Conservation (phyloP, 2,888 invertebrate genomes). For the Diadromus collaris region DNA sequence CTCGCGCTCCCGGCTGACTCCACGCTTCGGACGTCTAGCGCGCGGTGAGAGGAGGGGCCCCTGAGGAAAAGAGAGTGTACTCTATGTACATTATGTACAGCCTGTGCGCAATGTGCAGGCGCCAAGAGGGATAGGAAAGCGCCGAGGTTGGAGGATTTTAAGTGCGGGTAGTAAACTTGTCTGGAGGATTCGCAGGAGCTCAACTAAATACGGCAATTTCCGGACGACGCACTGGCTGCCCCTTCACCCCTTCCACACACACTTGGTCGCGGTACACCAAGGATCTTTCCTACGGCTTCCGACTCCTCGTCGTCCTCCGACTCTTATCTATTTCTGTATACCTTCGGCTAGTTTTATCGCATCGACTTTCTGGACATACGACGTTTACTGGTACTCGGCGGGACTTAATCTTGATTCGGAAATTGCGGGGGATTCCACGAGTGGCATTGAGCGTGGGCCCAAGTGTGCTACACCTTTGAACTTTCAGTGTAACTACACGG, state of each 20-base stretch:
- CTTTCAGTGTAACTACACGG: neutral
- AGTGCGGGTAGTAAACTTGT: conserved; percentile 67
- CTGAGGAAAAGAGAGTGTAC: conserved; percentile 20
- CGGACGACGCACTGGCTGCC: conserved; percentile 6
- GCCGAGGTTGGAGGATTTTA: conserved; percentile 58
- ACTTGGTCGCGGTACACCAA: too few species aligned
- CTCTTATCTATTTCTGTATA: neutral
- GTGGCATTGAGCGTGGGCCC: neutral
- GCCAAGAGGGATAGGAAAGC: conserved; percentile 26
- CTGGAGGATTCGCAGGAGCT: conserved; percentile 39
- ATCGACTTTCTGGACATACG: neutral
- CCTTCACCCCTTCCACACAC: neutral
- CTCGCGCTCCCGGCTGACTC: conserved; percentile 25
- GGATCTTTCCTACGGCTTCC: neutral
- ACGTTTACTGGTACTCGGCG: conserved; percentile 16
- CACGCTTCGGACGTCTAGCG: neutral
- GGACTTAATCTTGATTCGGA: conserved; percentile 22
- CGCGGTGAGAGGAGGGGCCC: neutral
- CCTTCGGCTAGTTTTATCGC: neutral
- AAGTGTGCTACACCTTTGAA: neutral
- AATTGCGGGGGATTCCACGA: conserved; percentile 25
- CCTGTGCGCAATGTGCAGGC: conserved; percentile 31
- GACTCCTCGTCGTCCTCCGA: neutral
- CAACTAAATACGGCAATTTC: conserved; percentile 37
- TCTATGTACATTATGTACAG: conserved; percentile 41